Conservation (phyloP, 2,797 vertebrate genomes). For the Atherinosoma microstoma region DNA sequence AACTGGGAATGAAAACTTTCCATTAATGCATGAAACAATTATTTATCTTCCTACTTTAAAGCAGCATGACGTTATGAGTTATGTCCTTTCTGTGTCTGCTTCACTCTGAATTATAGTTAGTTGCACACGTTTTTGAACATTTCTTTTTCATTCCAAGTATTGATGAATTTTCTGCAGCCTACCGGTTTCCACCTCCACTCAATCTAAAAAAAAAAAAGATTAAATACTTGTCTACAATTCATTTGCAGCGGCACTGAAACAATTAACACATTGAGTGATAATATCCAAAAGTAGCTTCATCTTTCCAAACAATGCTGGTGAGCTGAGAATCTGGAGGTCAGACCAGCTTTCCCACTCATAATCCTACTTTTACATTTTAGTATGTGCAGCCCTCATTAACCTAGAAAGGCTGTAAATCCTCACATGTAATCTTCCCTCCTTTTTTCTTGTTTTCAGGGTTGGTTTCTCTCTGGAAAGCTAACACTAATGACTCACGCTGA, state of each 20-base stretch:
- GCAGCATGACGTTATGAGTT: not conserved
- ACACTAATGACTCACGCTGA: not conserved
- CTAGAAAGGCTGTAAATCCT: slow-evolving; percentile 40
- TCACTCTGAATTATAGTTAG: not conserved
- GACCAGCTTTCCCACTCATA: slow-evolving; percentile 10
- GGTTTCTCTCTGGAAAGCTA: not conserved
- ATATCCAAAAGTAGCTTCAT: not conserved
- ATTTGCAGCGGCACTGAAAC: not conserved
- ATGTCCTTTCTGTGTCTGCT: slow-evolving; percentile 6
- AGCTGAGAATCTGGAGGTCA: not conserved
- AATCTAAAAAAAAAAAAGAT: not conserved
- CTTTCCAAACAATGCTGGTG: slow-evolving; percentile 2
- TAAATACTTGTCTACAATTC: not conserved
- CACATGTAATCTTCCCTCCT: not conserved
- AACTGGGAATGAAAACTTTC: not conserved
- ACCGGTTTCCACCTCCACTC: not conserved
- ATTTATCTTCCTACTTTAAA: no score
- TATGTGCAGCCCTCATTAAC: slow-evolving; percentile 46
- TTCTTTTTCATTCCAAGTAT: not conserved
- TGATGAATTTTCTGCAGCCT: not conserved
- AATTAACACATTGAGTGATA: not conserved
- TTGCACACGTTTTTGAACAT: slow-evolving; percentile 19
- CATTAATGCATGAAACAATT: no score
- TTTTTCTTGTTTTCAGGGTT: not conserved
- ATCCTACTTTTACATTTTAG: slow-evolving; percentile 26